Conservation (phyloP, 2,113 vertebrate species). For the Oncorhynchus keta region DNA sequence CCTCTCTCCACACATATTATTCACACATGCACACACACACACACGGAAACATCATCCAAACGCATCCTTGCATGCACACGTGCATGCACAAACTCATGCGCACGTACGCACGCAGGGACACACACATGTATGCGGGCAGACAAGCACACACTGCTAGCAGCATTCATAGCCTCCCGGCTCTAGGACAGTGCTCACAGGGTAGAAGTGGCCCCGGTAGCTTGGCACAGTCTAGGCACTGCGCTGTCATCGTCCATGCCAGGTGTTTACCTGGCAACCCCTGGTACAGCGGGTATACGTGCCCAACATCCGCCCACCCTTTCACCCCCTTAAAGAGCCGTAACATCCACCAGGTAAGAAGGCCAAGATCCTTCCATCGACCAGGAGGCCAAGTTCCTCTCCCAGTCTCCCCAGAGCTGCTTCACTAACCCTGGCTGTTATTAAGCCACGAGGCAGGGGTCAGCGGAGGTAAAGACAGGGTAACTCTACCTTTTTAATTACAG, state of each 20-base stretch:
- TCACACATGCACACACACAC: neutral
- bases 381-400: slow-evolving; percentile 54
- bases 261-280: slow-evolving; percentile 53
- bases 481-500: slow-evolving; percentile 61
- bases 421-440: slow-evolving; percentile 35
- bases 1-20: neutral
- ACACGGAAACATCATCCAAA: neutral
- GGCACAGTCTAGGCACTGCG: neutral
- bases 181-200: neutral
- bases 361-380: slow-evolving; percentile 40
- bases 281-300: slow-evolving; percentile 9
- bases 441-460: slow-evolving; percentile 43
- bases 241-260: slow-evolving; percentile 13
- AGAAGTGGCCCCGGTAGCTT: neutral
- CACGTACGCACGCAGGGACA: neutral
- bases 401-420: slow-evolving; percentile 52
- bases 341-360: slow-evolving; percentile 37
- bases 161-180: neutral
- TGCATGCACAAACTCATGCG: neutral
- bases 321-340: slow-evolving; percentile 48
- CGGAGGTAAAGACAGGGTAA: slow-evolving; percentile 58
- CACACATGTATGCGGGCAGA: neutral
- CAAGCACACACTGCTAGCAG: neutral
- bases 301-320: slow-evolving; percentile 41
- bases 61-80: neutral